Conservation (phyloP, 2,888 invertebrate genomes). For the Neoscelio sp. region DNA sequence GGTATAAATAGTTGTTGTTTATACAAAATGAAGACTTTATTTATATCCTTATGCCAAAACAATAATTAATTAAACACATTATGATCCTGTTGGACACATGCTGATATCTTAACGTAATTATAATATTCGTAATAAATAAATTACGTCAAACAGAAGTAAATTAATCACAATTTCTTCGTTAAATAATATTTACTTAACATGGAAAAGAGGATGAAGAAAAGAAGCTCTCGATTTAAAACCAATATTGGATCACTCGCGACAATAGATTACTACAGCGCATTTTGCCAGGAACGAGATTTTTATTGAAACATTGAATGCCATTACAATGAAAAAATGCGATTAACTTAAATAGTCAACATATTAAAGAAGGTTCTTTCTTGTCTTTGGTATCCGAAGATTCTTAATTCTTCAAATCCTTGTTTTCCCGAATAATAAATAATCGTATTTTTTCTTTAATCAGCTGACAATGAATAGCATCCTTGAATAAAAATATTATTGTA, state of each 20-base stretch:
- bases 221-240: constrained; percentile 38
- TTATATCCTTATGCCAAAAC: too few relatives aligned
- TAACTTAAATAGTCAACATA: constrained; percentile 34
- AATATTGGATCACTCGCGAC: constrained; percentile 47
- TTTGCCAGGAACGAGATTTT: constrained; percentile 14
- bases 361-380: neutral
- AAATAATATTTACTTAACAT: constrained; percentile 32
- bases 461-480: too few relatives aligned
- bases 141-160: constrained; percentile 21
- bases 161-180: constrained; percentile 37
- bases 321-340: constrained; percentile 23
- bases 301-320: constrained; percentile 12
- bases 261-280: constrained; percentile 28
- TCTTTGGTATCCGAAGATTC: constrained; percentile 2
- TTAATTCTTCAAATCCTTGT: neutral
- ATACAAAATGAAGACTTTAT: too few relatives aligned
- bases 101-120: too few relatives aligned
- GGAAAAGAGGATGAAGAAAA: constrained; percentile 23
- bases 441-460: too few relatives aligned
- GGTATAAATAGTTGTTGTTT: too few relatives aligned
- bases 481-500: too few relatives aligned
- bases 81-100: too few relatives aligned
- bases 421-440: too few relatives aligned
- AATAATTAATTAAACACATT: too few relatives aligned
- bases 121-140: too few relatives aligned